These are phyloP conservation scores for Leptoclinus maculatus DNA, from an alignment of 2,797 vertebrate genomes.

Conservation along the genomic window DNA sequence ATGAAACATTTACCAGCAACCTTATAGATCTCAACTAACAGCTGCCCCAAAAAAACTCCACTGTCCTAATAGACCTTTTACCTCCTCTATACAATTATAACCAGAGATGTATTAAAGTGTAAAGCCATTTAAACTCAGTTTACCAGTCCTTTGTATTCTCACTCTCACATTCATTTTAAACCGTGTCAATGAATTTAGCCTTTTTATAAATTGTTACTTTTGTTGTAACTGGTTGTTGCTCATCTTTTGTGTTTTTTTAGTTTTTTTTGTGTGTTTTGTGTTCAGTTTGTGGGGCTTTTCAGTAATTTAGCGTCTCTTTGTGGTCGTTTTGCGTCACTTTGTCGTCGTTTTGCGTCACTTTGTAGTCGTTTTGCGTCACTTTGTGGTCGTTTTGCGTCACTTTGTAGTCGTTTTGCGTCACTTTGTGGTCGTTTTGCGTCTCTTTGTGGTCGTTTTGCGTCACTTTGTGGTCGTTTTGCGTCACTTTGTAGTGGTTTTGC, in stretches of 20 bases:
- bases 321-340: not conserved
- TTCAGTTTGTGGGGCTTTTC: not conserved
- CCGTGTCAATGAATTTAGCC: not conserved
- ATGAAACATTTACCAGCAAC: slow-evolving; percentile 72
- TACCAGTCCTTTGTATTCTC: not conserved
- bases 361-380: not conserved
- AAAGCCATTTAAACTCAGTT: not conserved
- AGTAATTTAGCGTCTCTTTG: not conserved
- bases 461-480: too few relatives aligned
- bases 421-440: not conserved
- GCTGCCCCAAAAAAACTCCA: slow-evolving; percentile 16
- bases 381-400: not conserved
- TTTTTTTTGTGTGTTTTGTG: too few relatives aligned
- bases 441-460: not conserved
- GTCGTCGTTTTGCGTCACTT: not conserved
- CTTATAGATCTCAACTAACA: slow-evolving; percentile 36
- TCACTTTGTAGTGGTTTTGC: not conserved
- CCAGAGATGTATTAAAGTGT: not conserved
- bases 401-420: not conserved
- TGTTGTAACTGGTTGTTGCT: not conserved
- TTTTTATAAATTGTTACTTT: not conserved
- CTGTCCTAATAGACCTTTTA: not conserved
- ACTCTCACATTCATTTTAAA: not conserved
- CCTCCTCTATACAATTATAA: slow-evolving; percentile 17
- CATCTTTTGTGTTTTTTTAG: not conserved